Evolutionary conservation across 1,140 invertebrate species (phyloP), one percentile per base, ranked within the genome.

Genomic region (Cyclina sinensis): DNA sequence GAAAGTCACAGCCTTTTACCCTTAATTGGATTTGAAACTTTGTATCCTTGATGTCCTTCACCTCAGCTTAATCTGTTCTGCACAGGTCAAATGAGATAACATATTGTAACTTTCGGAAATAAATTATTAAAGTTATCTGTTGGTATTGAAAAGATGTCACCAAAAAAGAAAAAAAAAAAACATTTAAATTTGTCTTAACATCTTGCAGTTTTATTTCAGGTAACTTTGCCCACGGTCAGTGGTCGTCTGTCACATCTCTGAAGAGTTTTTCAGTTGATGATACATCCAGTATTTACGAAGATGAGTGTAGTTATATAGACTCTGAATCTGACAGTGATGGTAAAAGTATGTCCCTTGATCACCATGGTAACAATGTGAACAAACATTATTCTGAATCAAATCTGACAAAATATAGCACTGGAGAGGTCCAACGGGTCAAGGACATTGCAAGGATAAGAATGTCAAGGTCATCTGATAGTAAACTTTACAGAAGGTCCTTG

Each of bases 181-280:
- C n/a, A n/a, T n/a, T n/a, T n/a, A n/a, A n/a, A n/a, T n/a, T n/a
- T n/a, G n/a, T n/a, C n/a, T n/a, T n/a, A n/a, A n/a, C n/a, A n/a
- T n/a, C n/a, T n/a, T n/a, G n/a, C n/a, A n/a, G n/a, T n/a, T n/a
- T n/a, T n/a, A n/a, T n/a, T n/a, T n/a, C n/a, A 87, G 85, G 85
- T 51, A 76, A 68, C 21, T 87, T 30, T 79, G 27, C 48, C 0
- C 85, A 51, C 32, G 43, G 35, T 46, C 59, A 62, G 24, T 82
- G 79, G 78, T 35, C 78, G 0, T 88, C 86, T 43, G 48, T 48
- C 0, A 43, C 79, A 9, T 88, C 86, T n/a, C 21, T 88, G 48
- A 88, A 74, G 78, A 88, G 86, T 73, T 88, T 54, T 30, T 59
- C 70, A 4, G 18, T 88, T 18, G 86, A 54, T 21, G 85, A 87